A percentile compares a stretch with the other conserved stretches of the same genome.
Conservation (phyloP, 1,140 invertebrate genomes). For the Pachyrhynchus sulphureomaculatus region DNA sequence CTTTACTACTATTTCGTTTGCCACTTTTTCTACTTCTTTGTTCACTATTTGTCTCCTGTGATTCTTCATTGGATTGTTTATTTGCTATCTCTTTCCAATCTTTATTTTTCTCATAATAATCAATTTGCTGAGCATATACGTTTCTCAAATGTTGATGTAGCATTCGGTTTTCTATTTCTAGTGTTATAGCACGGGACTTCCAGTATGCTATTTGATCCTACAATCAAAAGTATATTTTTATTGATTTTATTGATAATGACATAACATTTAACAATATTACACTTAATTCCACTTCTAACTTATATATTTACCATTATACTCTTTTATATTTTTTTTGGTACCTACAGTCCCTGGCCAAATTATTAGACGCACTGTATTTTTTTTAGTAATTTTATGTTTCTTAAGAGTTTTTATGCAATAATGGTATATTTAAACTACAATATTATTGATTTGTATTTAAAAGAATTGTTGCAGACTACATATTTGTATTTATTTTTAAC, state of each 20-base stretch:
- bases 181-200: conserved; percentile 63
- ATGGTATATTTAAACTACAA: too few relatives aligned
- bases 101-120: conserved; percentile 6
- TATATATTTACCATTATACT: too few relatives aligned
- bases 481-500: too few relatives aligned
- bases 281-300: too few relatives aligned
- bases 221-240: background rate
- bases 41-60: background rate
- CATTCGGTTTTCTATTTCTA: conserved; percentile 65
- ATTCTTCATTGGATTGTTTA: background rate
- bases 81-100: background rate
- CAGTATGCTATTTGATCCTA: conserved; percentile 60
- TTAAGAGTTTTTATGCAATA: too few relatives aligned
- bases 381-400: too few relatives aligned
- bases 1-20: background rate
- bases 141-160: conserved; percentile 52
- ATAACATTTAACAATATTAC: too few relatives aligned
- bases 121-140: conserved; percentile 36
- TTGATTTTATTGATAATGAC: conserved; percentile 35
- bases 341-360: too few relatives aligned
- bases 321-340: too few relatives aligned
- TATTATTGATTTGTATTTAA: too few relatives aligned
- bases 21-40: background rate
- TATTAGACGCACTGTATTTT: too few relatives aligned
- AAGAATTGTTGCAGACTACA: too few relatives aligned